Percentiles rank a stretch among this genome's conserved stretches.
phyloP scores from a whole-genome alignment of 2,797 vertebrate species.

The Pangasius djambal region DNA sequence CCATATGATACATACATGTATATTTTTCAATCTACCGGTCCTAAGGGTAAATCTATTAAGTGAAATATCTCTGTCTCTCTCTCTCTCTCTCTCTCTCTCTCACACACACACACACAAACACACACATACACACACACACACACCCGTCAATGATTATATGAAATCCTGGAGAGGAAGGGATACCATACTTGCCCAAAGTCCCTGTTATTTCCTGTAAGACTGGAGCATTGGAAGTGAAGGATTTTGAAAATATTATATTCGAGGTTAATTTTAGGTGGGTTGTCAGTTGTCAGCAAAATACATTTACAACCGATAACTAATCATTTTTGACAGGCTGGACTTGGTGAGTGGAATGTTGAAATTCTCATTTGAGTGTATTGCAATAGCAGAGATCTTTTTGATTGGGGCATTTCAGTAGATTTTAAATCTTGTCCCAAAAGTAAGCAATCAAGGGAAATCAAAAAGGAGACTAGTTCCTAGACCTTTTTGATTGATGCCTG shows the following conservation, averaged over 20 bases:
- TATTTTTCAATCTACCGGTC: not conserved
- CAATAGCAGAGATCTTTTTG: no score
- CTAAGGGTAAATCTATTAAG: not conserved
- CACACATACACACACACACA: no score
- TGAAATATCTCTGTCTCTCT: not conserved
- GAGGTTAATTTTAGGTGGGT: not conserved
- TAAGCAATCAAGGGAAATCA: no score
- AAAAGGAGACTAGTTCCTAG: no score
- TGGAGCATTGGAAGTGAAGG: constrained; percentile 31
- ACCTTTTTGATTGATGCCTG: no score
- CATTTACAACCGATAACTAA: no score
- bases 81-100: no score
- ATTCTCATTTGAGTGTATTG: no score
- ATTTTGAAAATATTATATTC: constrained; percentile 58
- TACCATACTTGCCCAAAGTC: not conserved
- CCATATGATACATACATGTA: not conserved
- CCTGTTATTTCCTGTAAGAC: not conserved
- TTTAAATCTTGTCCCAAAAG: not conserved
- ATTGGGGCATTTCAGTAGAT: not conserved
- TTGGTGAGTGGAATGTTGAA: no score
- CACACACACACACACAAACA: no score
- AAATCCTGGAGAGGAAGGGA: not conserved
- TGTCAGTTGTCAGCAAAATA: constrained; percentile 34
- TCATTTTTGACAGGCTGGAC: not conserved
- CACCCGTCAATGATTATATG: no score